Evolutionary conservation across 64 coral and sea anemone species (phyloP), one percentile per base, ranked within the genome.

Genomic region (Porites lutea): DNA sequence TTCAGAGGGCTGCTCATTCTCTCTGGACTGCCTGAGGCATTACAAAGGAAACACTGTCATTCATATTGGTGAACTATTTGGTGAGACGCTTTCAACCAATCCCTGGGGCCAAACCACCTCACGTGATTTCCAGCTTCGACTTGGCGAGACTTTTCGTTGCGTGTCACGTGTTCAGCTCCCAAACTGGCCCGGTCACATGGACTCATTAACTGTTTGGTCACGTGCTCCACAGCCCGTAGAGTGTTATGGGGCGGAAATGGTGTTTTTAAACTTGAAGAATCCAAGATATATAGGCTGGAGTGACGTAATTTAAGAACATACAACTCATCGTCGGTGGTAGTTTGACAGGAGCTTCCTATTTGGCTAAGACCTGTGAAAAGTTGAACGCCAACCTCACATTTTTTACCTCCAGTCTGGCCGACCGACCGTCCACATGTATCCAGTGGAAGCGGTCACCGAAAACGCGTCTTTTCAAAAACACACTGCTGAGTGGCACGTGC

Each of bases 131-230:
- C 96, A 98, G 52, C 89, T 95, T 10, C 78, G 75, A 48, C 93
- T 98, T 47, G 90, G 86, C 12, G 80, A 95, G 81, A 19, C 46
- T 55, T 98, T 95, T 47, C 90, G 96, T 16, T 98, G 96, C 37
- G 72, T 98, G 22, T 95, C 80, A 71, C 85, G 96, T 45, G 73
- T 88, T 75, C 85, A 92, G 90, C 82, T 95, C 12, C 87, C 96
- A 48, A 95, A 92, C 90, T 98, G 96, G 96, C 96, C 96, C 8
- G 96, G 96, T 49, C 86, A 95, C 68, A 92, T 95, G 90, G 93
- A 98, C 52, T 65, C 80, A 50, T 44, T 98, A 8, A 98, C 89
- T 8, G 77, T 95, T 54, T 98, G 96, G 93, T 80, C 73, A 46
- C 88, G 74, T 54, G 80, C 49, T 67, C 21, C 73, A 3, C 37